Evolutionary conservation across 2,888 invertebrate genomes (phyloP), one percentile per base, ranked within the genome.

Genomic region (Drosophila picticornis): DNA sequence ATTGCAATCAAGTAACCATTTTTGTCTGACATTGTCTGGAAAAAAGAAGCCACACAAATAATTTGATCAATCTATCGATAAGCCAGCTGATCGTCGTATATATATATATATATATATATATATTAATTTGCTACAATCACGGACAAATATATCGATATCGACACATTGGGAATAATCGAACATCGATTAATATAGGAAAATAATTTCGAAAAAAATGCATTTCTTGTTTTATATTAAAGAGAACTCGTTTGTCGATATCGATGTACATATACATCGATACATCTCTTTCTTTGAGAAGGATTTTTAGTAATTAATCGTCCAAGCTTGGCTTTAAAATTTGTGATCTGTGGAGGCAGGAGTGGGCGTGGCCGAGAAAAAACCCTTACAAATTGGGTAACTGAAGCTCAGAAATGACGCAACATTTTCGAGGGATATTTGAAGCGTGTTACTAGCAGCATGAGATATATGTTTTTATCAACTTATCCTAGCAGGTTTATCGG

Each of bases 1-100:
- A 83, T 68, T 65, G 61, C 69, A 50, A 52, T 59, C 59, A 29
- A 19, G 51, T 46, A 58, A 52, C 27, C 48, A 58, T 53, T 70
- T 62, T 31, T 22, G 11, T 11, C 43, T 56, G 59, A 22, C 66
- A 66, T 71, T 75, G 61, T 38, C 31, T 43, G 11, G 9, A 29
- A 36, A 6, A 9, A 50, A 59, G 58, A 58, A 34, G 27, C 16
- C 22, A 34, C 5, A 34, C 5, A 43, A 52, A 29, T 29, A 52
- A 43, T 58, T 5, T 51, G 16, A 7, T 50, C 27, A 34, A 13
- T 29, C 22, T 22, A 29, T 25, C 29, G 25, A 27, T 6, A 16
- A 27, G 9, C 25, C 10, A n/a, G n/a, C n/a, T 52, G 3, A 52
- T 31, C 51, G 29, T 7, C 19, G 19, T 25, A 4, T 11, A 7